These are phyloP conservation scores for Agonopterix heracliana DNA, from an alignment of 2,888 invertebrate species.

Conservation along the genomic window DNA sequence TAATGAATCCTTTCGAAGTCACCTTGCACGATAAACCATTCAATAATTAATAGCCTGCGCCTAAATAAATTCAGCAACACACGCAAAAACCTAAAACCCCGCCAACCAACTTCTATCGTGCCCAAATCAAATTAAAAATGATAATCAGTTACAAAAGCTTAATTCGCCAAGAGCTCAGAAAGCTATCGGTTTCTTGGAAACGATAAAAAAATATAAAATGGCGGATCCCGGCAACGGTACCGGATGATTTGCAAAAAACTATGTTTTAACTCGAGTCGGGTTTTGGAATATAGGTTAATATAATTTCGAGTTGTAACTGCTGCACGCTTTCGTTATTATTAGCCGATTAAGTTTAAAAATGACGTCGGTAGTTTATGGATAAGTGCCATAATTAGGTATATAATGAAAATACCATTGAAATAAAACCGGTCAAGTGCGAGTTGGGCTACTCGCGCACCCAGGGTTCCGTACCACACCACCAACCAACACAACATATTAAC, in stretches of 20 bases:
- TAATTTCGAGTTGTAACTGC: slow-evolving; percentile 21
- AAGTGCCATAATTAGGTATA: too few species aligned
- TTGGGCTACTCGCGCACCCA: too few species aligned
- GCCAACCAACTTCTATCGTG: slow-evolving; percentile 31
- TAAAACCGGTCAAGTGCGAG: too few species aligned
- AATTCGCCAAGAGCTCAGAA: slow-evolving; percentile 35
- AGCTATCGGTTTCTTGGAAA: slow-evolving; percentile 37
- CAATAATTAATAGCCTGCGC: slow-evolving; percentile 1
- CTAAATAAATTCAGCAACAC: too few species aligned
- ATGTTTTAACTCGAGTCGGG: slow-evolving; percentile 3
- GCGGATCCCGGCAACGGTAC: slow-evolving; percentile 31
- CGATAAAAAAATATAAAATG: slow-evolving; percentile 36
- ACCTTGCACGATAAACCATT: not conserved
- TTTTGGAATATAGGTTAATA: slow-evolving; percentile 8
- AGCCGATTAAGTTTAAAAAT: not conserved
- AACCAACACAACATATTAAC: too few species aligned
- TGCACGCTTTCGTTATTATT: not conserved
- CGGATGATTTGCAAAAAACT: slow-evolving; percentile 38
- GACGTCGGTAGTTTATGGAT: too few species aligned
- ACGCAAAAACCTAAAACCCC: slow-evolving; percentile 4
- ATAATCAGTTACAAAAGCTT: slow-evolving; percentile 52
- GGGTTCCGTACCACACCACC: too few species aligned
- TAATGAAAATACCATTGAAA: too few species aligned
- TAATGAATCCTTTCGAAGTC: too few species aligned
- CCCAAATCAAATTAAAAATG: slow-evolving; percentile 48